Base-by-base conservation (phyloP, 2,113 vertebrate genomes). In the Hippocampus guttulatus region DNA sequence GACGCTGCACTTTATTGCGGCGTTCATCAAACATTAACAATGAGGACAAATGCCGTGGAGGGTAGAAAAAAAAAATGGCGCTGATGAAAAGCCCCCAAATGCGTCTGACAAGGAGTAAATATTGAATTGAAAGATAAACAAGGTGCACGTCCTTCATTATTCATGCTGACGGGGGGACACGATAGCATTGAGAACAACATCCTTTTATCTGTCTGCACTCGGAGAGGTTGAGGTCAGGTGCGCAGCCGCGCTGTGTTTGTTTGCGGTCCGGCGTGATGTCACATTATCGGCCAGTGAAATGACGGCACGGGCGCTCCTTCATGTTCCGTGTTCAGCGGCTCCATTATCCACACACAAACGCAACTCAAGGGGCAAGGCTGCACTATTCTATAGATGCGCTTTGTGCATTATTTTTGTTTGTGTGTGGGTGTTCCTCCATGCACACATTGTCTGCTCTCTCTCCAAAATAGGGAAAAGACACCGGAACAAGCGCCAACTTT, bases 31-130 rank as follows among this genome's bases (percentile, higher is more conserved):
- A 91, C 80, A 89, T 88, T 86, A 75, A 89, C 77, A 27, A 25
- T 20, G 57, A 75, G 77, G 86, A 87, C 41, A 65, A 84, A 85
- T 78, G 52, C 87, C 77, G 47, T 21, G 7, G 85, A 85, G 84
- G 60, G 73, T 84, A 83, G 68, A 40, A 68, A 41, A 64, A 41
- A 43, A 14, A 47, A 47, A 79, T 62, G 65, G 65, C 52, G 73
- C 73, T 92, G 91, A 92, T 88, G 87, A 90, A 92, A 88, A 92
- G 91, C 83, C 79, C 75, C 76, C 76, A 82, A 88, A 92, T 91
- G 81, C 74, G 73, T 86, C 82, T 91, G 91, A 92, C 92, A 92
- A 91, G 83, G 80, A 90, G 86, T 91, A 91, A 92, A 92, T 91
- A 91, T 92, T 89, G 79, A 88, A 92, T 89, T 79, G 84, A 89